Evolutionary conservation across 2,797 vertebrate genomes (phyloP), one percentile per base, ranked within the genome.

Genomic region (Smutsia temminckii): DNA sequence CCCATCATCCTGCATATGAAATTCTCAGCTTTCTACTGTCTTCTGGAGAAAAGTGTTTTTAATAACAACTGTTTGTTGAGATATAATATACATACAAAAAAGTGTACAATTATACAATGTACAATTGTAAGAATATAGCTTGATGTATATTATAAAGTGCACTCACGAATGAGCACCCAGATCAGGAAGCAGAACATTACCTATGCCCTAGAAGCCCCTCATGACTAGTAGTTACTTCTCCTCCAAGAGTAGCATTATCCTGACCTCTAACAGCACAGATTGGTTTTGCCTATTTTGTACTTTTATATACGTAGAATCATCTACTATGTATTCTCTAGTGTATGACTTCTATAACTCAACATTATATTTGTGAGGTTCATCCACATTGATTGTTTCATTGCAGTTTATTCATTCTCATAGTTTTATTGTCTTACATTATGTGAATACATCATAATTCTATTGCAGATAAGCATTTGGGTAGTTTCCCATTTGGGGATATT

Each of bases 371-470:
- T 55, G 32, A 81, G 49, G 46, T 88, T 84, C 46, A 79, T 42
- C 66, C 42, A 53, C 1, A 5, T 18, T 68, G 53, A 92, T 23
- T 64, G 63, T 66, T 95, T 91, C 51, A 55, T 0, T 59, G 61
- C 21, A 77, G 71, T 53, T 89, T 93, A 91, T 75, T 96, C 72
- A 93, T 89, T 77, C 40, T 64, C 63, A 23, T 17, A 57, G 75
- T 42, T 87, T 86, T 53, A 74, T 46, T 75, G 81, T 40, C 83
- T 84, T 49, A 89, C 32, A 86, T 23, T 57, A 51, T 93, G 63
- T 51, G 53, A 95, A 69, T 80, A 88, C 5, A 91, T 91, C 83
- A 63, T 83, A 89, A 89, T 71, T 92, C 61, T 92, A 85, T 79
- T 81, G 93, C 7, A 42, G 64, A 63, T 78, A 61, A 95, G 37